These are phyloP conservation scores for Okamejei kenojei DNA, from an alignment of 2,797 vertebrate genomes.

Conservation along the genomic window DNA sequence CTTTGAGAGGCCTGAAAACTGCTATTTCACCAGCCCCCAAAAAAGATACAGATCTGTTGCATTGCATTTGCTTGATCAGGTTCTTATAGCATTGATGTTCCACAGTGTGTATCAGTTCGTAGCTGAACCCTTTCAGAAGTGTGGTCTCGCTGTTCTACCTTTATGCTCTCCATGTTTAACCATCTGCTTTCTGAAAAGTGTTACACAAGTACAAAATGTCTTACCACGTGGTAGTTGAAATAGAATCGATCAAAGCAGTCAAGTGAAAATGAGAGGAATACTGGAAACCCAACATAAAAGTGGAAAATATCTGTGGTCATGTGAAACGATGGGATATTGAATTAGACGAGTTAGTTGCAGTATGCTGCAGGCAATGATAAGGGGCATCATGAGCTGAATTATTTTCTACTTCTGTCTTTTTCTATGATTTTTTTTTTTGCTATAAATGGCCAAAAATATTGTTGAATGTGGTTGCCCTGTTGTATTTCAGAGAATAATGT, in stretches of 20 bases:
- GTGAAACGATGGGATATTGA: background rate
- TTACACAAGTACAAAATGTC: background rate
- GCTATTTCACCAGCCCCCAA: background rate
- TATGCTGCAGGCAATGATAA: background rate
- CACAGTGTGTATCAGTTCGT: background rate
- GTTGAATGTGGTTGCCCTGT: background rate
- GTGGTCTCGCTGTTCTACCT: slow-evolving; percentile 50
- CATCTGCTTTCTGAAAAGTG: background rate
- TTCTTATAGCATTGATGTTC: background rate
- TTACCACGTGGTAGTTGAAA: background rate
- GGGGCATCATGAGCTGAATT: background rate
- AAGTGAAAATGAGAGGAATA: background rate
- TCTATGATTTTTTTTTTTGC: background rate
- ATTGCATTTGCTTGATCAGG: background rate
- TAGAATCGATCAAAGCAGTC: background rate
- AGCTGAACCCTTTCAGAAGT: background rate
- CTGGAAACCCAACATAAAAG: background rate
- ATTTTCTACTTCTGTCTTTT: background rate
- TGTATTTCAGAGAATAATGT: background rate
- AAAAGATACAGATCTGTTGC: too few species aligned
- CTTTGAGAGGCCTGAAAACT: background rate
- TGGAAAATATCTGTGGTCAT: background rate
- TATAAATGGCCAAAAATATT: background rate
- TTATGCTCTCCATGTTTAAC: slow-evolving; percentile 47
- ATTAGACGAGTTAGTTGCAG: background rate